Conservation (phyloP, 1,140 invertebrate genomes). For the Leptestheria dahalacensis region DNA sequence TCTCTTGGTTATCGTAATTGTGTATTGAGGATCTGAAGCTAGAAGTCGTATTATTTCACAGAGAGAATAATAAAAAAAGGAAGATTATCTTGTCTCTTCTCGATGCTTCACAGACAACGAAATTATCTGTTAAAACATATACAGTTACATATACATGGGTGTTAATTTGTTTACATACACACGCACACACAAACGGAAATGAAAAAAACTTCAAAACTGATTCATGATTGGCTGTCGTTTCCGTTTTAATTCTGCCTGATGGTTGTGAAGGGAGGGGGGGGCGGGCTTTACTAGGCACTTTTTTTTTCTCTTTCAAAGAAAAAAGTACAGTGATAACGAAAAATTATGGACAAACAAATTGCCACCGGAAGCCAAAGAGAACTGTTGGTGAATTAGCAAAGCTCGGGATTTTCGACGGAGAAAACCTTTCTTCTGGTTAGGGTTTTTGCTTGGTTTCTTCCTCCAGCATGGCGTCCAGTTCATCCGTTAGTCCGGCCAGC, state of each 20-base stretch:
- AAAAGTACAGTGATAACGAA: too few relatives aligned
- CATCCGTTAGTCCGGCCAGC: slow-evolving; percentile 82
- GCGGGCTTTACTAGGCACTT: background rate
- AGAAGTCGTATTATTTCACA: background rate
- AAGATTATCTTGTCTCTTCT: background rate
- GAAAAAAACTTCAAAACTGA: too few relatives aligned
- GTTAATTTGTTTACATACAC: background rate
- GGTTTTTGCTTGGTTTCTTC: slow-evolving; percentile 38
- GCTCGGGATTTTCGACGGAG: background rate
- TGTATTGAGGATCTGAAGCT: background rate
- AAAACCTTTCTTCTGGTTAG: too few relatives aligned
- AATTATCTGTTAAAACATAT: background rate
- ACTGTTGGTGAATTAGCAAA: background rate
- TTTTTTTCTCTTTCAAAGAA: too few relatives aligned
- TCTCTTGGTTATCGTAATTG: too few relatives aligned
- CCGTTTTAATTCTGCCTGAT: too few relatives aligned
- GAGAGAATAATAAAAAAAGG: background rate
- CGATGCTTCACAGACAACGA: background rate
- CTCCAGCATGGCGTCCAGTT: slow-evolving; percentile 85
- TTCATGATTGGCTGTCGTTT: too few relatives aligned
- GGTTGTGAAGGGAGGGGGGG: background rate
- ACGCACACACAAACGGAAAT: too few relatives aligned
- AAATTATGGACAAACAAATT: background rate
- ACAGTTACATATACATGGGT: background rate
- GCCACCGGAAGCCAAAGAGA: background rate